phyloP scores from a whole-genome alignment of 2,113 vertebrate species.

The Andinoacara biseriatus region DNA sequence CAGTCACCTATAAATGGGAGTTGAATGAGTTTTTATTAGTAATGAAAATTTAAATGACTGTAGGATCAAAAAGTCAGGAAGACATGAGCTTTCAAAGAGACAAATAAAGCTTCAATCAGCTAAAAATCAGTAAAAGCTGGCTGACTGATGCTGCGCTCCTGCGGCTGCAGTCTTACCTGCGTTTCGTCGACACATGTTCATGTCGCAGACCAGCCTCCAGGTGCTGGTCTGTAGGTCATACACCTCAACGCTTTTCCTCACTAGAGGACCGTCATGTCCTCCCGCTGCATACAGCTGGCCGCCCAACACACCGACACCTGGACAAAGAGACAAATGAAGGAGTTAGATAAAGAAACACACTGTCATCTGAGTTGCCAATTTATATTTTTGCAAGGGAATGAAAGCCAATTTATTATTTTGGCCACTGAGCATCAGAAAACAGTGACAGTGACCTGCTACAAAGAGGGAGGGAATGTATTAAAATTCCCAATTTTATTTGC shows the following conservation, averaged over 20 bases:
- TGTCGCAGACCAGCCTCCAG: slow-evolving; percentile 95
- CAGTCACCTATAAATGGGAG: not conserved
- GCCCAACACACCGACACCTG: slow-evolving; percentile 92
- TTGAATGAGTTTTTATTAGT: not conserved
- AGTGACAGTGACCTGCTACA: accelerated
- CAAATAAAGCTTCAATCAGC: not conserved
- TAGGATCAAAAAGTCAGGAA: not conserved
- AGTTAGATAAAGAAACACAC: not conserved
- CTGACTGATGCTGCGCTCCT: not conserved
- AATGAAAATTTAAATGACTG: not conserved
- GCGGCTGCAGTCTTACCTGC: slow-evolving; percentile 82
- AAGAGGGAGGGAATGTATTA: not conserved
- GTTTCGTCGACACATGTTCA: slow-evolving; percentile 98
- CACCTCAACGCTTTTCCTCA: slow-evolving; percentile 96
- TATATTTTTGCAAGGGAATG: not conserved
- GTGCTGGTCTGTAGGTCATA: slow-evolving; percentile 89
- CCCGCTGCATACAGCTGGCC: slow-evolving; percentile 93
- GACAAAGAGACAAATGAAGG: not conserved
- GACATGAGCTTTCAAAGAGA: not conserved
- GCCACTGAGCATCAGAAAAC: not conserved
- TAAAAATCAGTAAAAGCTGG: too few relatives aligned
- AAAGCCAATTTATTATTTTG: not conserved
- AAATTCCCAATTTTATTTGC: too few relatives aligned
- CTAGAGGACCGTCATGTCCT: slow-evolving; percentile 93
- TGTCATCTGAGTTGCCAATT: not conserved